Base-by-base conservation (phyloP, 2,113 vertebrate genomes). In the Thalassoma bifasciatum region DNA sequence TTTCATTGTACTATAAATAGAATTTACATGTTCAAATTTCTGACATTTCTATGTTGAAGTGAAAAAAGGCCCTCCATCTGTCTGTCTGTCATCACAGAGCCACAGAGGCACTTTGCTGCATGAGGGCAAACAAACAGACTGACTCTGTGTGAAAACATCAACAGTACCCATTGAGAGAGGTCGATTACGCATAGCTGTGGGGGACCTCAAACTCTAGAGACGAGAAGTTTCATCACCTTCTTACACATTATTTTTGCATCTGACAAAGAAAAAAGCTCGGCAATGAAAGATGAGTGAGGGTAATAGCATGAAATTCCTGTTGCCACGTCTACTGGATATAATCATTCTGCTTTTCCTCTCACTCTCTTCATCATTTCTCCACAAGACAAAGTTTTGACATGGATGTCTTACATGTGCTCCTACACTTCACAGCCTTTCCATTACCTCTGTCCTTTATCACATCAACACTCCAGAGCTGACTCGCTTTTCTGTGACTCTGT, bases 321-420 rank as follows among this genome's bases (percentile, higher is more conserved):
- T 44, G 16, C 59, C 17, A 8, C 2, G 22, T 67, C 47, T 60
- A 9, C 16, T 63, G 22, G 59, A n/a, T 24, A n/a, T 36, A 37
- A 54, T 34, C 8, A 26, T 54, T 53, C 56, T 66, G 19, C n/a
- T 23, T 46, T 17, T 46, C 26, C 37, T 66, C 17, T 71, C 54
- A 61, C 52, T 59, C 57, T 11, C 26, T 73, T 74, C 75, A 61
- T 87, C 71, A 66, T 42, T 36, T 62, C 64, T 0, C 69, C 61
- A 44, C 37, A 78, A 66, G 82, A 73, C 66, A 57, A 26, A 54
- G 58, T 78, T 81, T 77, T 85, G 74, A 83, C 79, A 77, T 65
- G 16, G 26, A 67, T 81, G 74, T 81, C 72, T 4, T 10, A 69
- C 46, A 21, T 60, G 46, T 13, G 37, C 64, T 67, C 57, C 40